phyloP scores from a whole-genome alignment of 2,888 invertebrate species.

The Nephrotoma appendiculata region DNA sequence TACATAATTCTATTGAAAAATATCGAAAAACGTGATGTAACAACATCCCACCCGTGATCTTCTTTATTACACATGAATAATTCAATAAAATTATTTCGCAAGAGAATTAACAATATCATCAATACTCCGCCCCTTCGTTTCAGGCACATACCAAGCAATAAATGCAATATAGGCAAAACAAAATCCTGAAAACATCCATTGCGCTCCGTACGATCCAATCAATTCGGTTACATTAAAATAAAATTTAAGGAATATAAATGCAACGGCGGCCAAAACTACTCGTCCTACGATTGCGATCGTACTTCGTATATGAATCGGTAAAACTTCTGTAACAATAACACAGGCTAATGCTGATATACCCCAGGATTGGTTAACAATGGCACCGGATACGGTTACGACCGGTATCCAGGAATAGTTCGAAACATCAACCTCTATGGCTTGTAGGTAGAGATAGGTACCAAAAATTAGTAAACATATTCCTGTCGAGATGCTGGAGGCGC shows the following conservation, averaged over 20 bases:
- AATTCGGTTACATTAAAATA: slow-evolving; percentile 19
- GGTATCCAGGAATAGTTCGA: slow-evolving; percentile 23
- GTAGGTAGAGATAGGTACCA: slow-evolving; percentile 19
- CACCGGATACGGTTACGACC: slow-evolving; percentile 21
- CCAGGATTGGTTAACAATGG: slow-evolving; percentile 22
- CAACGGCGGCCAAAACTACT: neutral
- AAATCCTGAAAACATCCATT: slow-evolving; percentile 22
- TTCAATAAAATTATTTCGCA: slow-evolving; percentile 24
- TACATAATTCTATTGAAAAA: no score
- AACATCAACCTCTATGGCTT: slow-evolving; percentile 12
- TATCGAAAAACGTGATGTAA: no score
- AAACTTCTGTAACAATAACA: slow-evolving; percentile 24
- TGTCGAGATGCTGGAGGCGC: slow-evolving; percentile 14
- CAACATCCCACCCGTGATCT: no score
- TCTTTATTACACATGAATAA: neutral
- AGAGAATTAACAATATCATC: slow-evolving; percentile 23
- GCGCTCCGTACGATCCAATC: slow-evolving; percentile 23
- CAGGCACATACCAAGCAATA: slow-evolving; percentile 23
- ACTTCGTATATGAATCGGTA: slow-evolving; percentile 16
- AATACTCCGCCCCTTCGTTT: slow-evolving; percentile 27
- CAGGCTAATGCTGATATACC: slow-evolving; percentile 25
- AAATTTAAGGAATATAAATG: slow-evolving; percentile 8
- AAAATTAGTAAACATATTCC: slow-evolving; percentile 19
- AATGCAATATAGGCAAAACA: slow-evolving; percentile 22
- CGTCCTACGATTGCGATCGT: neutral